A percentile compares a stretch with the other conserved stretches of the same genome.
Evolutionary conservation across 2,888 invertebrate species (phyloP).

Genomic region (Meliscaeva auricollis): DNA sequence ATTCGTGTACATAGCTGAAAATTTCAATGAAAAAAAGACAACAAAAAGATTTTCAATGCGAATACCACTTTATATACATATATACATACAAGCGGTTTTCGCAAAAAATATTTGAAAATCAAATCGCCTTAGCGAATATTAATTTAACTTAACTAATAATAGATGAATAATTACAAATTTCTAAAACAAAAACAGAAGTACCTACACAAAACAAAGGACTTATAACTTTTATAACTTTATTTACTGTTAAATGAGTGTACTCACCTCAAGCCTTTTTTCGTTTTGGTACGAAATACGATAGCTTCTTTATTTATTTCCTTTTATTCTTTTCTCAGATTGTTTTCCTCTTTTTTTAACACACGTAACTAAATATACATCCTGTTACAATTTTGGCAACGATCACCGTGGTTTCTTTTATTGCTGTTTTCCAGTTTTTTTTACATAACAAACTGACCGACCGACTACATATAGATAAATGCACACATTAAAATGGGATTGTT

Average conservation of each 20-base stretch:
- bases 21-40: too few species aligned
- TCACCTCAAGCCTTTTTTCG: not conserved
- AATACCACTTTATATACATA: too few species aligned
- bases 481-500: slow-evolving; percentile 7
- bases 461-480: slow-evolving; percentile 1
- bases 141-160: too few species aligned
- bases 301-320: not conserved
- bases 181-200: too few species aligned
- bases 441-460: not conserved
- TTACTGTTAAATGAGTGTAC: not conserved
- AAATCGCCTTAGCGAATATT: too few species aligned
- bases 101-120: too few species aligned
- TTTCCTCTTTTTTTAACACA: not conserved
- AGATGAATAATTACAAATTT: too few species aligned
- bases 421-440: slow-evolving; percentile 9
- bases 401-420: not conserved
- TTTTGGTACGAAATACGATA: not conserved
- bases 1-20: too few species aligned
- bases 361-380: slow-evolving; percentile 17
- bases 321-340: not conserved
- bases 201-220: too few species aligned
- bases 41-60: too few species aligned
- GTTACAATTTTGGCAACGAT: not conserved
- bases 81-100: too few species aligned
- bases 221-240: too few species aligned